Conservation (phyloP, 2,888 invertebrate genomes). For the Neoascia interrupta region DNA sequence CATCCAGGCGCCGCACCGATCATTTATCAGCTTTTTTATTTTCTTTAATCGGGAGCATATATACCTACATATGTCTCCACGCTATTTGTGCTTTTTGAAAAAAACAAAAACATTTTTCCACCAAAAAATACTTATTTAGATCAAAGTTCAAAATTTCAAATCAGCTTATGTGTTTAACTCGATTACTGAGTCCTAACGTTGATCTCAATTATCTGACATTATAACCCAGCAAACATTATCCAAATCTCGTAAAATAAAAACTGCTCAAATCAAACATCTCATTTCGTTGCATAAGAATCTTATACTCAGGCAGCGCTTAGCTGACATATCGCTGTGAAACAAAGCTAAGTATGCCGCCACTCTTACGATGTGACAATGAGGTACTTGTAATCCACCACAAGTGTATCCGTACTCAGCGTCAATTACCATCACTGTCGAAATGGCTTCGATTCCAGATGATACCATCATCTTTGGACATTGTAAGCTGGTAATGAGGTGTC, state of each 20-base stretch:
- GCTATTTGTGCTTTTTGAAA: too few species aligned
- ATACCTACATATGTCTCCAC: too few species aligned
- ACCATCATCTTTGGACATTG: conserved; percentile 3
- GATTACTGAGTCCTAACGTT: too few species aligned
- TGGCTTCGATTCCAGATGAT: conserved; percentile 23
- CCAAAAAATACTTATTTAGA: too few species aligned
- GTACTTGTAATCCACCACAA: conserved; percentile 33
- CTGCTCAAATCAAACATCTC: conserved; percentile 23
- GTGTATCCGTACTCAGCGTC: conserved; percentile 42
- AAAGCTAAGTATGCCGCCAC: conserved; percentile 20
- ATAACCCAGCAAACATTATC: too few species aligned
- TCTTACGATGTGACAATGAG: conserved; percentile 47
- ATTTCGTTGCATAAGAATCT: conserved; percentile 32
- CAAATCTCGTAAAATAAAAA: too few species aligned
- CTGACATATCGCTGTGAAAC: conserved; percentile 39
- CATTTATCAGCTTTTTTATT: too few species aligned
- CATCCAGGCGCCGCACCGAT: too few species aligned
- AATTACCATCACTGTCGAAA: conserved; percentile 52
- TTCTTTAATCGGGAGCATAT: too few species aligned
- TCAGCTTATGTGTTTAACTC: too few species aligned
- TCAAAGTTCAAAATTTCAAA: conserved; percentile 14
- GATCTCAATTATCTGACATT: too few species aligned
- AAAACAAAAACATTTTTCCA: too few species aligned
- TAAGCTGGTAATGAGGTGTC: conserved; percentile 10
- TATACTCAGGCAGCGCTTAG: background rate